phyloP scores from a whole-genome alignment of 2,888 invertebrate species.

The Melanargia galathea region DNA sequence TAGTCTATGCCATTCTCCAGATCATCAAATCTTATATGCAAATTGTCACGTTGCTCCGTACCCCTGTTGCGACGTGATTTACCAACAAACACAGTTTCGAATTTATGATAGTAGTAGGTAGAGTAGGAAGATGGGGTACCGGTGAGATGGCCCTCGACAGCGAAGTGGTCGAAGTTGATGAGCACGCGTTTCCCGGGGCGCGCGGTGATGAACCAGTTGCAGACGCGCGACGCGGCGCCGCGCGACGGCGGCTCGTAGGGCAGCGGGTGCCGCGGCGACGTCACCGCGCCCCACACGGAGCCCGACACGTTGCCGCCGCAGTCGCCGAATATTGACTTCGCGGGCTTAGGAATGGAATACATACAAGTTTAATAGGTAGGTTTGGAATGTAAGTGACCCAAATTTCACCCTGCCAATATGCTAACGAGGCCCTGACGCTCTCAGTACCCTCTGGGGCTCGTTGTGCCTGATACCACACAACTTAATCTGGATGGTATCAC shows the following conservation, averaged over 20 bases:
- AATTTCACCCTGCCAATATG: too few species aligned
- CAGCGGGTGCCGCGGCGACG: conserved; percentile 94
- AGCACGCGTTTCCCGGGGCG: conserved; percentile 93
- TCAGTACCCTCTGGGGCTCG: too few species aligned
- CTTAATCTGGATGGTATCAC: too few species aligned
- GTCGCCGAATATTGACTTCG: conserved; percentile 94
- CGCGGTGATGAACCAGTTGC: conserved; percentile 98
- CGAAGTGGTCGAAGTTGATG: conserved; percentile 94
- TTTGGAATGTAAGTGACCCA: too few species aligned
- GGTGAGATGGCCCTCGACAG: conserved; percentile 95
- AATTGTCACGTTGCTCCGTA: too few species aligned
- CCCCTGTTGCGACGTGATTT: not conserved
- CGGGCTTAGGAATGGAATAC: conserved; percentile 67
- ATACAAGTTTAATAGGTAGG: too few species aligned
- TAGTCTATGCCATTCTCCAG: too few species aligned
- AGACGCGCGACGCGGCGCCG: conserved; percentile 92
- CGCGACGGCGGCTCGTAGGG: conserved; percentile 93
- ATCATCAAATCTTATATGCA: too few species aligned
- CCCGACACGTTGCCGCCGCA: conserved; percentile 96
- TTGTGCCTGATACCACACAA: too few species aligned
- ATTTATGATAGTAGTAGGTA: not conserved
- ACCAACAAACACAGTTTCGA: not conserved
- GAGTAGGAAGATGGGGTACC: conserved; percentile 70
- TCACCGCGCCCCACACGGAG: conserved; percentile 90
- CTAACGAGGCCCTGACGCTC: too few species aligned